A percentile compares a stretch with the other conserved stretches of the same genome.
These are phyloP conservation scores for Brachymystax lenok DNA, from an alignment of 2,797 vertebrate species.

Conservation along the genomic window DNA sequence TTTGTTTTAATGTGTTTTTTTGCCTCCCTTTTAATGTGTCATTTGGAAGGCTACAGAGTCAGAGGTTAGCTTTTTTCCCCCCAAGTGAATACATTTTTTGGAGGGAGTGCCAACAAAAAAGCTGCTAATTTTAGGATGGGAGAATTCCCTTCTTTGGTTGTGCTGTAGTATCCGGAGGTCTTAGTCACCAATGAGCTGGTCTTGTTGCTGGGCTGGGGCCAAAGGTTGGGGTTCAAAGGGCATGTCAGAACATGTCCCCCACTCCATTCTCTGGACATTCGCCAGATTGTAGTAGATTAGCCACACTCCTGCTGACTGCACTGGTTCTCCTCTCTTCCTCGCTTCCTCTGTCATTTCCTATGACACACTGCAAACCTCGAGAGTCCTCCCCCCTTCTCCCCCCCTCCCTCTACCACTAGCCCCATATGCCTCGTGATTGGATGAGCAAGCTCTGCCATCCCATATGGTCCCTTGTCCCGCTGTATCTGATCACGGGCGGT, in stretches of 20 bases:
- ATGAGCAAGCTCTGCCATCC: constrained; percentile 80
- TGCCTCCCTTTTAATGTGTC: constrained; percentile 49
- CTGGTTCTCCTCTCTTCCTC: constrained; percentile 31
- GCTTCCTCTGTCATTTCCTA: constrained; percentile 56
- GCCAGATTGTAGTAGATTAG: constrained; percentile 37
- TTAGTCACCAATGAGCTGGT: constrained; percentile 4
- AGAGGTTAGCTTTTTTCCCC: constrained; percentile 38
- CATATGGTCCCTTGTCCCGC: constrained; percentile 79
- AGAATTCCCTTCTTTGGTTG: constrained; percentile 26
- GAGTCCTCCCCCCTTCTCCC: neutral
- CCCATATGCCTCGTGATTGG: constrained; percentile 72
- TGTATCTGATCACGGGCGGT: constrained; percentile 73
- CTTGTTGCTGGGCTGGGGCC: constrained; percentile 9
- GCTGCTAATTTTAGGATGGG: constrained; percentile 24
- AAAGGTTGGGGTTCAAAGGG: constrained; percentile 32
- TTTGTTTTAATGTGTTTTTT: constrained; percentile 58
- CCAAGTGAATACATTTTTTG: constrained; percentile 5
- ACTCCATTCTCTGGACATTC: neutral
- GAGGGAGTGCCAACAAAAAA: constrained; percentile 28
- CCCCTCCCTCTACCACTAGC: constrained; percentile 49
- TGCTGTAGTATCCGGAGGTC: constrained; percentile 16
- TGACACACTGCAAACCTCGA: constrained; percentile 58
- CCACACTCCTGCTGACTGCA: constrained; percentile 34
- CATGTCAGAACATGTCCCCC: neutral
- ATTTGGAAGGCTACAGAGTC: constrained; percentile 58